phyloP scores from a whole-genome alignment of 1,140 invertebrate genomes.

The Saccostrea glomerata region DNA sequence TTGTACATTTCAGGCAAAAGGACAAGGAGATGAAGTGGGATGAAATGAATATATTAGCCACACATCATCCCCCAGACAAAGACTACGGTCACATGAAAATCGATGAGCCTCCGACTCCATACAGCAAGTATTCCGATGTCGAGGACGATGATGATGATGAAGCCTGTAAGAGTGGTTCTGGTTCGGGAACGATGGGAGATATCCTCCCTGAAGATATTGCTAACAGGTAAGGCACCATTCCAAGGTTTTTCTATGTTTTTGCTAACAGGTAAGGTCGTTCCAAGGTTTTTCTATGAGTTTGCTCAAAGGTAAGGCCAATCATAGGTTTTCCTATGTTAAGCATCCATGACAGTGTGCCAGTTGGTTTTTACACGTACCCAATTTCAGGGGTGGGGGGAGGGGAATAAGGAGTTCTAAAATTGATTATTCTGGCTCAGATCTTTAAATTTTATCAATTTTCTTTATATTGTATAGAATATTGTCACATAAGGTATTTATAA shows the following conservation, averaged over 20 bases:
- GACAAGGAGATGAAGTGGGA: conserved; percentile 91
- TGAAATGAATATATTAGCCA: conserved; percentile 99
- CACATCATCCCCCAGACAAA: conserved; percentile 97
- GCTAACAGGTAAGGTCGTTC: conserved; percentile 81
- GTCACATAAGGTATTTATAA: no score
- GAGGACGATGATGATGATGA: conserved; percentile 84
- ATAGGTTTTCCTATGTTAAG: no score
- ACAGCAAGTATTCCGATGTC: conserved; percentile 85
- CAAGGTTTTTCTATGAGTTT: conserved; percentile 72
- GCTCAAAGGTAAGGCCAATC: conserved; percentile 81
- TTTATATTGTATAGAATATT: no score
- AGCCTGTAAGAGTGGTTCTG: conserved; percentile 42
- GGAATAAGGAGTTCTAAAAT: no score
- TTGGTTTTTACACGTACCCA: no score
- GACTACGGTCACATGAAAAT: conserved; percentile 99
- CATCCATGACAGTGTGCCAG: no score
- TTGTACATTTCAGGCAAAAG: background rate
- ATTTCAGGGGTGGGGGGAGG: no score
- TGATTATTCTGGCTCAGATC: no score
- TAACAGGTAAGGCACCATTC: conserved; percentile 78
- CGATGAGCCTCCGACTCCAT: conserved; percentile 96
- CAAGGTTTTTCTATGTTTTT: conserved; percentile 72
- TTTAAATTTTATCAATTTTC: no score
- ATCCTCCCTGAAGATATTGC: conserved; percentile 87
- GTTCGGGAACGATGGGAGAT: conserved; percentile 68